Base-by-base conservation (phyloP, 2,113 vertebrate genomes). In the Paradoxurus hermaphroditus region DNA sequence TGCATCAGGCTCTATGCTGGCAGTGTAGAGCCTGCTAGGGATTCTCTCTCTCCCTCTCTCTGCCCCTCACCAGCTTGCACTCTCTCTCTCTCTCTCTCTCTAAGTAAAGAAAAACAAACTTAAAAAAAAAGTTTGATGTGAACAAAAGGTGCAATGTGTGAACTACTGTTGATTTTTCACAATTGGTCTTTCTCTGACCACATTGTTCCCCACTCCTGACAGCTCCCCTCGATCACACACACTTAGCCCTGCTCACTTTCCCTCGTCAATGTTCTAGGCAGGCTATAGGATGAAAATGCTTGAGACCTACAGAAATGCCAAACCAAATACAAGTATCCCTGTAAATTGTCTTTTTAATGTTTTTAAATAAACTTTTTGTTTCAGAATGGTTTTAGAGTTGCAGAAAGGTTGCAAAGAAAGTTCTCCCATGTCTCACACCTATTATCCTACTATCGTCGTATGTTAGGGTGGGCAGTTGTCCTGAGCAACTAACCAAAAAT, bases 181-280 rank as follows among this genome's bases (percentile, higher is more conserved):
- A 46, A 31, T 1, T 86, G 14, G 13, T 0, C 10, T 63, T 77
- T 41, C 6, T 34, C 8, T 0, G 13, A 44, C 70, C 23, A 0
- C 8, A 10, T 34, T 39, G 5, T 5, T 44, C 13, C 19, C 7
- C 19, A 1, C 31, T 19, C 3, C 59, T 2, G 3, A 5, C 25
- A 13, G 7, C 2, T 12, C n/a, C 7, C 25, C 56, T 5, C 27
- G 15, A 23, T 5, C 16, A 16, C 9, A 29, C 46, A 49, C 41
- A n/a, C 5, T 7, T 7, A 44, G 18, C 39, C 9, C 4, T 36
- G 3, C 77, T 62, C 1, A 65, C 1, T 6, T 53, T 27, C 29
- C 83, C 34, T 70, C 41, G 23, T 29, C 13, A 18, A 12, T 53
- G 4, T 27, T 65, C 14, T 44, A 14, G 23, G 5, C 3, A 18